Base-by-base conservation (phyloP, 2,797 vertebrate genomes). In the Antennarius maculatus region DNA sequence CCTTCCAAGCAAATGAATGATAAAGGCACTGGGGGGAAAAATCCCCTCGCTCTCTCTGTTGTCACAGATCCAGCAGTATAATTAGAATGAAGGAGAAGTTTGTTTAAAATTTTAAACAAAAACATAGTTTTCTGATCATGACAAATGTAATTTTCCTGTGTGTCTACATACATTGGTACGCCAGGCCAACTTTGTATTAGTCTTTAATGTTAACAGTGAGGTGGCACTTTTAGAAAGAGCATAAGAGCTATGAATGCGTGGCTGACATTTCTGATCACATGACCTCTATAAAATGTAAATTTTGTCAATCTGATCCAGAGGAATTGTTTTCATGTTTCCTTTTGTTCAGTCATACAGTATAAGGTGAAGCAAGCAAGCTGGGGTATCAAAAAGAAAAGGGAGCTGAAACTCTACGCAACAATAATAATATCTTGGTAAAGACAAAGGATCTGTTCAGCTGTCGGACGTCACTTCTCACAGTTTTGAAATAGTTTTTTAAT, bases 1-100 rank as follows among this genome's bases (percentile, higher is more conserved):
- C 23, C 23, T 23, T 23, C 23, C 23, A 23, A 58, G 34, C 61
- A 61, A 73, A 66, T 61, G 11, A 46, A 42, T 57, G 47, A 49
- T 69, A 11, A 39, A 47, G 56, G 2, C 28, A n/a, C 47, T 23
- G 23, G 23, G 23, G n/a, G 12, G 39, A 2, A 15, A 52, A 52
- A 31, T 9, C 31, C 50, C 13, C 16, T 45, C 48, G 11, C 27
- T 28, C 42, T 43, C 14, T 52, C 27, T 34, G 50, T 15, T 16
- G 6, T 1, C 23, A 9, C 14, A 58, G 8, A 63, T 51, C 55
- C 17, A 50, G n/a, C 6, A 27, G 4, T 34, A 37, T 17, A 47
- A 29, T 45, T 13, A 15, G 11, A 63, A 55, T 7, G 1, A 17
- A 45, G 16, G 34, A 27, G 61, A 41, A 17, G 9, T 34, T 42